phyloP scores from a whole-genome alignment of 2,797 vertebrate species.

The Ctenopoma kingsleyae region DNA sequence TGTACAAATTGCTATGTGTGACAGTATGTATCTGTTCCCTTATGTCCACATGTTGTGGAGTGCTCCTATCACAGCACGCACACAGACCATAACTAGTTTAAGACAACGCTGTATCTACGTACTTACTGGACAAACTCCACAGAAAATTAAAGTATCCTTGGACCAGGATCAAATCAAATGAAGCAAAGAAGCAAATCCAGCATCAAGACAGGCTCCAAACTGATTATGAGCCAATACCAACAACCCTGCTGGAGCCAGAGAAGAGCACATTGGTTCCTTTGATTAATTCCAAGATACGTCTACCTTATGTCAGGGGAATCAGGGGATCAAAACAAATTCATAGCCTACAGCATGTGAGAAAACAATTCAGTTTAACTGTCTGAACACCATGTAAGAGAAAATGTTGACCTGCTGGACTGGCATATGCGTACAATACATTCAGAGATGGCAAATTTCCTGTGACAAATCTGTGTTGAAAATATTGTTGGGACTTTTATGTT shows the following conservation, averaged over 20 bases:
- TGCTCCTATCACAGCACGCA: neutral
- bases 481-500: neutral
- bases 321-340: slow-evolving; percentile 30
- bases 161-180: slow-evolving; percentile 28
- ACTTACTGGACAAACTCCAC: slow-evolving; percentile 13
- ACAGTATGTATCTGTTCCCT: no score
- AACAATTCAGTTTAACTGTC: slow-evolving; percentile 7
- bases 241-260: slow-evolving; percentile 38
- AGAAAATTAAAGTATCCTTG: slow-evolving; percentile 30
- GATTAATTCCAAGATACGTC: slow-evolving; percentile 14
- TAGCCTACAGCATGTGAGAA: neutral
- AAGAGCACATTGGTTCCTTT: slow-evolving; percentile 14
- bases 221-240: slow-evolving; percentile 44
- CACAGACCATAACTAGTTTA: neutral
- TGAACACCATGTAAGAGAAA: neutral
- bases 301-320: slow-evolving; percentile 24
- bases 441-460: neutral
- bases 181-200: slow-evolving; percentile 23
- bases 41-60: neutral
- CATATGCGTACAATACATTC: neutral
- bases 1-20: neutral
- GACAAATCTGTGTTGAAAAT: slow-evolving; percentile 1
- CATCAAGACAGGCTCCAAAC: slow-evolving; percentile 23
- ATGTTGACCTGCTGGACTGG: neutral
- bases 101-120: neutral